These are phyloP conservation scores for Sinodicranocentrus sp. DNA, from an alignment of 2,888 invertebrate species.

Conservation along the genomic window DNA sequence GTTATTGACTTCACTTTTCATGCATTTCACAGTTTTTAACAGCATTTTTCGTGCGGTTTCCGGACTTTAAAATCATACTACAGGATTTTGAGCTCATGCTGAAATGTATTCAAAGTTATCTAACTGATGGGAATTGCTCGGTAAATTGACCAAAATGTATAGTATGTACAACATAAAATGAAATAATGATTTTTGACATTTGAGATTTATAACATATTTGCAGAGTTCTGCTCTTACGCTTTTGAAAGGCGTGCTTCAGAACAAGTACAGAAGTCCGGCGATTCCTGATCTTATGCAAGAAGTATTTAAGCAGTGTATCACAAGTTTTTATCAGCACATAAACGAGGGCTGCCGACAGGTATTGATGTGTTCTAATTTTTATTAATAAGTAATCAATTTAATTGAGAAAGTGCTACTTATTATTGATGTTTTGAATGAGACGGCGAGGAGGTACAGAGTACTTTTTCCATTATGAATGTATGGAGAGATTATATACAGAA, in stretches of 20 bases:
- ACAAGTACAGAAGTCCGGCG: constrained; percentile 62
- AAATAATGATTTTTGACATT: constrained; percentile 9
- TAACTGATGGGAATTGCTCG: constrained; percentile 69
- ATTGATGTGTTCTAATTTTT: too few relatives aligned
- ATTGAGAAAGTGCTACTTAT: too few relatives aligned
- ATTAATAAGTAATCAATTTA: too few relatives aligned
- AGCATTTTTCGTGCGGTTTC: constrained; percentile 70
- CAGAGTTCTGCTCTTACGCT: constrained; percentile 70
- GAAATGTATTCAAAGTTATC: constrained; percentile 70
- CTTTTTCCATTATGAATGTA: too few relatives aligned
- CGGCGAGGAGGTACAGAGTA: too few relatives aligned
- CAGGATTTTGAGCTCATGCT: constrained; percentile 72
- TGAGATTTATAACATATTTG: constrained; percentile 6
- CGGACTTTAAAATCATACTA: constrained; percentile 62
- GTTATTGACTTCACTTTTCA: neutral
- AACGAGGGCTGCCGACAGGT: constrained; percentile 71
- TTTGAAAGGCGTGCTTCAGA: constrained; percentile 69
- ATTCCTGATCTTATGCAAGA: constrained; percentile 70
- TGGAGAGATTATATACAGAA: neutral
- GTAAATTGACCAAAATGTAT: constrained; percentile 36
- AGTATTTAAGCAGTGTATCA: constrained; percentile 70
- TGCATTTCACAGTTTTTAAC: constrained; percentile 68
- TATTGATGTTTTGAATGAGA: too few relatives aligned
- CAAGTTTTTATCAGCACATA: constrained; percentile 70
- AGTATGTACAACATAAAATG: too few relatives aligned